Percentiles rank a stretch among this genome's conserved stretches.
Evolutionary conservation across 2,113 vertebrate genomes (phyloP).

Genomic region (Aleadryas rufinucha): DNA sequence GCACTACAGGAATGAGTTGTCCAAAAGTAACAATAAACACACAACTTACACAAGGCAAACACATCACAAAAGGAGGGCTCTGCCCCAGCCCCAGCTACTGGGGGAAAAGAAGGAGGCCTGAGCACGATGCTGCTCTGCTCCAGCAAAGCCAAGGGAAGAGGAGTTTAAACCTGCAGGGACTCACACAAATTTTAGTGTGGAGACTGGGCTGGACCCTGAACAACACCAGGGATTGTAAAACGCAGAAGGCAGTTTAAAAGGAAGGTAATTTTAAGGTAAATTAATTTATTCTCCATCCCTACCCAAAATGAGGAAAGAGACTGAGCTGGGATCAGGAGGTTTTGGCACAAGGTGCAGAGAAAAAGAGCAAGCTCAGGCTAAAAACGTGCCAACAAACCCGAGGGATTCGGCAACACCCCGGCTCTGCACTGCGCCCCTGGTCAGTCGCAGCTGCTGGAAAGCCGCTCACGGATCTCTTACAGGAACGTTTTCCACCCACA

Average conservation of each 20-base stretch:
- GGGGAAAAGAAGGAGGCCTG: neutral
- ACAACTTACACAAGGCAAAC: neutral
- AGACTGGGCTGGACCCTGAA: neutral
- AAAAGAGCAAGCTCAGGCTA: neutral
- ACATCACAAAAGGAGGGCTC: accelerated
- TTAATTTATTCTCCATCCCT: neutral
- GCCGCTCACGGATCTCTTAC: neutral
- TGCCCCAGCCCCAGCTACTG: neutral
- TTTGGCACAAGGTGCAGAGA: neutral
- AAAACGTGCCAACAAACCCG: neutral
- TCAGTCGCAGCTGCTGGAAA: neutral
- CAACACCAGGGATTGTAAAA: neutral
- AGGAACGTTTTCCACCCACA: neutral
- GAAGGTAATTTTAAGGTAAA: neutral
- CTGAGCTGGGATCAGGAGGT: accelerated
- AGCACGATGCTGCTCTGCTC: accelerated
- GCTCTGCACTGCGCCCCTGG: neutral
- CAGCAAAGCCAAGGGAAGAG: neutral
- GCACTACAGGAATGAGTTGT: accelerated
- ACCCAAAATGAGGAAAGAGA: accelerated
- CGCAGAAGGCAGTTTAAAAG: neutral
- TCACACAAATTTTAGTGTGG: accelerated
- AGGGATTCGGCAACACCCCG: no score
- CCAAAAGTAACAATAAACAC: neutral
- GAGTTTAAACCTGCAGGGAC: neutral